Percentiles rank a stretch among this genome's conserved stretches.
Evolutionary conservation across 2,113 vertebrate species (phyloP).

Genomic region (Catharus minimus): DNA sequence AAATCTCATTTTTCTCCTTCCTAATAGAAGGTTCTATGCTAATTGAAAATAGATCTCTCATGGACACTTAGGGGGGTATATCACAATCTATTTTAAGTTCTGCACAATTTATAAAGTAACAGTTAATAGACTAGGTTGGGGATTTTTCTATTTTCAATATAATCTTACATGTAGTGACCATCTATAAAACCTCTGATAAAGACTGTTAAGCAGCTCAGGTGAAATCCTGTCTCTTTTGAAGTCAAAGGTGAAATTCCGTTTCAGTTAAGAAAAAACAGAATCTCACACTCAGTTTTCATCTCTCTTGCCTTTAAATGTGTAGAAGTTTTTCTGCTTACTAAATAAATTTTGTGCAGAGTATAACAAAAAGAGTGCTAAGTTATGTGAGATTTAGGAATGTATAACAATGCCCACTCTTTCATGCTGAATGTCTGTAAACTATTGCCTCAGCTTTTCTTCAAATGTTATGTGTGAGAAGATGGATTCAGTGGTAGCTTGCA

Average conservation of each 20-base stretch:
- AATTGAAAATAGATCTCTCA: background rate
- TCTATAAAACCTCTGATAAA: background rate
- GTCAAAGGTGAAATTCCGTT: fast-evolving
- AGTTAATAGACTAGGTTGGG: background rate
- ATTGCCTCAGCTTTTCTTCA: background rate
- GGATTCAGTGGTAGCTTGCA: background rate
- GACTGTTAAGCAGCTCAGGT: background rate
- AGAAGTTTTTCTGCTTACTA: background rate
- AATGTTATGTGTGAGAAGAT: background rate
- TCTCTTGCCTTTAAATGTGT: background rate
- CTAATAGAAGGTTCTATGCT: background rate
- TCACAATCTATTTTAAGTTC: background rate
- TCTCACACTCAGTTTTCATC: background rate
- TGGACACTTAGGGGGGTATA: background rate
- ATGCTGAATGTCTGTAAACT: background rate
- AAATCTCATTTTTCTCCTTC: background rate
- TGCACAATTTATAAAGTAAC: background rate
- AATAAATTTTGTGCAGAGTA: background rate
- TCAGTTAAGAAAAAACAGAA: background rate
- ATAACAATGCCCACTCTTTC: background rate
- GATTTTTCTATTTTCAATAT: background rate
- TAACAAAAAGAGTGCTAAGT: background rate
- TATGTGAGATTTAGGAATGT: background rate
- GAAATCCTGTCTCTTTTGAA: background rate
- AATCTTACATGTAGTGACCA: background rate